Percentiles rank a stretch among this genome's conserved stretches.
These are phyloP conservation scores for Agrilus mali DNA, from an alignment of 2,888 invertebrate genomes.

Conservation along the genomic window DNA sequence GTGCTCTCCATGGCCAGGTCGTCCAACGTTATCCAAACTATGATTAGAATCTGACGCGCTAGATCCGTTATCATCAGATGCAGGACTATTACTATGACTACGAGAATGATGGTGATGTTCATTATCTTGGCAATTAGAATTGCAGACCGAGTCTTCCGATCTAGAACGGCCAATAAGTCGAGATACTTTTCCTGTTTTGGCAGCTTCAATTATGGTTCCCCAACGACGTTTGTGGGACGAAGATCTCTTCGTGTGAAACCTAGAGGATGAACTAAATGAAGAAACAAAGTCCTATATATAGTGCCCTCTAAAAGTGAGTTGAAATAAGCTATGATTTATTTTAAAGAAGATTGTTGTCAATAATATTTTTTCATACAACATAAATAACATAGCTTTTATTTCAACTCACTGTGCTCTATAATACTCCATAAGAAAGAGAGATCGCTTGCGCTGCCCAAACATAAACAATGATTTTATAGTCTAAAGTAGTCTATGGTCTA, in stretches of 20 bases:
- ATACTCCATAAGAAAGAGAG: too few species aligned
- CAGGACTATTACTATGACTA: conserved; percentile 43
- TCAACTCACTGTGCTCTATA: too few species aligned
- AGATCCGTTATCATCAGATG: conserved; percentile 57
- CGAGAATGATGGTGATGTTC: conserved; percentile 33
- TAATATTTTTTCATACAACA: too few species aligned
- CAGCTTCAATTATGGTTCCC: conserved; percentile 79
- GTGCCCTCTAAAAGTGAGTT: not conserved
- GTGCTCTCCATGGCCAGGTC: conserved; percentile 16
- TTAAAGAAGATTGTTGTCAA: too few species aligned
- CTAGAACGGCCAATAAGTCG: conserved; percentile 66
- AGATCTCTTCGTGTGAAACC: conserved; percentile 38
- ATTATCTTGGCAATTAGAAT: conserved; percentile 38
- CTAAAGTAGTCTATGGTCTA: too few species aligned
- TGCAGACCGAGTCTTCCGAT: conserved; percentile 74
- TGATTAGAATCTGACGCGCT: conserved; percentile 60
- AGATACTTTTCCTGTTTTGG: conserved; percentile 67
- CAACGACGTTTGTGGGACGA: conserved; percentile 62
- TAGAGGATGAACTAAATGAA: conserved; percentile 9
- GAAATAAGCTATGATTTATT: too few species aligned
- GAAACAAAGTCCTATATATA: not conserved
- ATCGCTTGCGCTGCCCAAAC: too few species aligned
- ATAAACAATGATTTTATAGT: too few species aligned
- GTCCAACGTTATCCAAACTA: conserved; percentile 37
- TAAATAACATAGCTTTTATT: too few species aligned